Evolutionary conservation across 2,888 invertebrate species (phyloP).

Genomic region (Agonopterix subpropinquella): DNA sequence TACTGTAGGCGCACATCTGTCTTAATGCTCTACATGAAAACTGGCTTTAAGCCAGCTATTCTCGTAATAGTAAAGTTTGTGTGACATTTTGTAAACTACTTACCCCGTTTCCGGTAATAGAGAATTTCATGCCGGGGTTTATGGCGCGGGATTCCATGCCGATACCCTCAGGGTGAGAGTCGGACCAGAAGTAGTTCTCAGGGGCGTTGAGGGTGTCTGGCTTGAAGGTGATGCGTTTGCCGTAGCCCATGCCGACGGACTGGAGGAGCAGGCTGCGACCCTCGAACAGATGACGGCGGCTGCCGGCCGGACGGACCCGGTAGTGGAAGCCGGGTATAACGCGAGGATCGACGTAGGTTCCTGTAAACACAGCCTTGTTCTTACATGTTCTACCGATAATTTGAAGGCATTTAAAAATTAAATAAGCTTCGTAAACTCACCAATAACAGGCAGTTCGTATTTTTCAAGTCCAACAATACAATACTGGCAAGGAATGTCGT

Average conservation of each 20-base stretch:
- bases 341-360: conserved; percentile 83
- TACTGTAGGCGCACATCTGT: conserved; percentile 3
- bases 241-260: conserved; percentile 84
- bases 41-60: conserved; percentile 23
- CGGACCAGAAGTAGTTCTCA: conserved; percentile 86
- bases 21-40: conserved; percentile 8
- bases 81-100: conserved; percentile 19
- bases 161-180: conserved; percentile 82
- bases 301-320: conserved; percentile 80
- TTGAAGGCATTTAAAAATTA: too few relatives aligned
- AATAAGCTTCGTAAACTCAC: conserved; percentile 51
- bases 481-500: conserved; percentile 81
- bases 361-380: conserved; percentile 36
- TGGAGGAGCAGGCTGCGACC: conserved; percentile 78
- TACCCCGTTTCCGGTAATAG: conserved; percentile 76
- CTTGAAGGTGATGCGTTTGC: conserved; percentile 83
- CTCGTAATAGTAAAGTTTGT: not conserved
- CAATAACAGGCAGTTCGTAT: conserved; percentile 82
- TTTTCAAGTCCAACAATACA: conserved; percentile 79
- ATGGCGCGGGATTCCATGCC: conserved; percentile 82
- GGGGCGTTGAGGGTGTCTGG: conserved; percentile 77
- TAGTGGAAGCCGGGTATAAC: conserved; percentile 84
- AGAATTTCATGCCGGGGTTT: conserved; percentile 79
- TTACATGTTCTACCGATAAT: not conserved
- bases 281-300: conserved; percentile 78